phyloP scores from a whole-genome alignment of 2,797 vertebrate genomes.

The Spinus pinus region DNA sequence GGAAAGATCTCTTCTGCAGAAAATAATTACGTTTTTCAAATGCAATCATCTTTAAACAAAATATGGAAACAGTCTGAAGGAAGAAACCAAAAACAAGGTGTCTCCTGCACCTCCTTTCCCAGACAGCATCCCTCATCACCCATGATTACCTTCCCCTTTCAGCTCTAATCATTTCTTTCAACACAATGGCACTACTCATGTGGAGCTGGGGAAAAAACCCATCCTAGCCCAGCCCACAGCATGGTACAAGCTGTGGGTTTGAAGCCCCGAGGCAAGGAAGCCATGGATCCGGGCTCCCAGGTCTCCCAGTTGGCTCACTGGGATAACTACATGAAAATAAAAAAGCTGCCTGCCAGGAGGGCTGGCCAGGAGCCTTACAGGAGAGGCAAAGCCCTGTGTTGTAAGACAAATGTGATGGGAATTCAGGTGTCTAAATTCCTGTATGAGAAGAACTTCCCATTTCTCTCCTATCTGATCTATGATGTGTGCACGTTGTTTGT shows the following conservation, averaged over 20 bases:
- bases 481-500: not conserved
- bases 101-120: slow-evolving; percentile 40
- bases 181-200: not conserved
- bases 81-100: slow-evolving; percentile 45
- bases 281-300: rapidly evolving
- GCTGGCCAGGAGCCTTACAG: not conserved
- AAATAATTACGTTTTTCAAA: not conserved
- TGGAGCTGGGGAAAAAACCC: not conserved
- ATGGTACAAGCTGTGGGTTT: not conserved
- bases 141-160: not conserved
- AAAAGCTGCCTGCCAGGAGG: not conserved
- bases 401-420: not conserved
- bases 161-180: not conserved
- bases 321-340: not conserved
- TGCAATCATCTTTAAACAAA: not conserved
- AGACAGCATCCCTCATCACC: slow-evolving; percentile 60
- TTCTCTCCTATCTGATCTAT: not conserved
- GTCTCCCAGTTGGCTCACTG: not conserved
- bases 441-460: not conserved
- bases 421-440: not conserved
- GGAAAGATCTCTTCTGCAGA: not conserved
- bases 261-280: slow-evolving; percentile 4
- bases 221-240: not conserved
- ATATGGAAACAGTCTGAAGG: not conserved
- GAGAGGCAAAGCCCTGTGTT: not conserved